Base-by-base conservation (phyloP, 2,797 vertebrate species). In the Scolopax bukidnonensis region DNA sequence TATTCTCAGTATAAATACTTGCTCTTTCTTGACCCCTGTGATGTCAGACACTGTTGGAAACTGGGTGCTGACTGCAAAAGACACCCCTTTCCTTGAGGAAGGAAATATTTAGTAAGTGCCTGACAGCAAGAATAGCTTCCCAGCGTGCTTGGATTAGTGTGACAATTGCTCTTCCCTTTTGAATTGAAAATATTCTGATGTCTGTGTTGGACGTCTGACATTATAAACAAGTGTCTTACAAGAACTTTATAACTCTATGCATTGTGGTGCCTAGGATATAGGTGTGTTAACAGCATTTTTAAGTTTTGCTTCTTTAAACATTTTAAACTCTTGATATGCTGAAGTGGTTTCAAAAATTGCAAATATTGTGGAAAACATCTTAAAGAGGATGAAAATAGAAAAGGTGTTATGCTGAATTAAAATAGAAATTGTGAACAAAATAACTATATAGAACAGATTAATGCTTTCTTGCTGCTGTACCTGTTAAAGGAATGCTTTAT, bases 81-180 rank as follows among this genome's bases (percentile, higher is more conserved):
- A 54, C 56, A 36, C 73, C 53, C 68, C 21, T 63, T 95, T 94
- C 69, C 51, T 74, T 91, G 78, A 95, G 84, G 83, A 96, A 95
- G 80, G 95, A 85, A 97, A 91, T 84, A 20, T 20, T 81, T 56
- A 96, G 48, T 94, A 64, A 71, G 61, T 71, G 81, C 76, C 91
- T 89, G 57, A 70, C 32, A 60, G 53, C 73, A 91, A 86, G 71
- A 92, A 74, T 45, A 87, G 65, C 60, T 94, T 71, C 71, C 64
- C 50, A 78, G 79, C 41, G 1, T 41, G 60, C 64, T 83, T 43
- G n/a, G 48, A 11, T 54, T 61, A 38, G 45, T 0, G 0, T 71
- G 47, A 9, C 47, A 61, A n/a, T 36, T n/a, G 45, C 43, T 65
- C 28, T 85, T 91, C 76, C 57, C 48, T 71, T 88, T 78, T 54